Base-by-base conservation (phyloP, 2,113 vertebrate genomes). In the Neolamprologus brichardi region DNA sequence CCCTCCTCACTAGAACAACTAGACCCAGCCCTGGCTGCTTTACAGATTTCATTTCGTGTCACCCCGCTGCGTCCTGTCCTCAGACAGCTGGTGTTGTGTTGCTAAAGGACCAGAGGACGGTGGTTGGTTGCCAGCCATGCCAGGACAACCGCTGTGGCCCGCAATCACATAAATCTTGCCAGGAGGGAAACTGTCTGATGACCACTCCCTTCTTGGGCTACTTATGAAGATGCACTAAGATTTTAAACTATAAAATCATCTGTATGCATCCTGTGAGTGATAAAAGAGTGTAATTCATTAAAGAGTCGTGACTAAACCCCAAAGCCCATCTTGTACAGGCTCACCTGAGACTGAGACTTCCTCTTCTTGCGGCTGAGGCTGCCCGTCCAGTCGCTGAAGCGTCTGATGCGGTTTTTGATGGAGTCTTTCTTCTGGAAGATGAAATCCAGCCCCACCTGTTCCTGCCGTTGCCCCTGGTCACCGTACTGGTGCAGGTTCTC, bases 331-430 rank as follows among this genome's bases (percentile, higher is more conserved):
- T 4, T 25, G 0, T 6, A 8, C 0, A 32, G 8, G 82, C 94
- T 87, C 88, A 99, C 98, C 97, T 98, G 98, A 32, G 97, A 95
- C 84, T 97, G 98, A 28, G 97, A 95, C 87, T 97, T 98, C 93
- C 97, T 97, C 41, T 98, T 99, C 95, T 98, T 99, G 64, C 98
- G 96, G 0, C 97, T 98, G 78, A 99, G 96, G 94, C 98, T 99
- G 46, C 98, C 98, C 0, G 98, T 99, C 98, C 98, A 99, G 95
- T 99, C 98, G 58, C 98, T 99, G 90, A 99, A 95, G 51, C 98
- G 97, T 5, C 98, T 95, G 93, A 99, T 98, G 37, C 97, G 95
- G 91, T 95, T 98, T 94, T 97, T 98, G 81, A 99, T 94, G 0
- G 97, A 97, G 81, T 96, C 97, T 83, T 98, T 99, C 93, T 97